phyloP scores from a whole-genome alignment of 2,113 vertebrate species.

The Leptocoma aspasia region DNA sequence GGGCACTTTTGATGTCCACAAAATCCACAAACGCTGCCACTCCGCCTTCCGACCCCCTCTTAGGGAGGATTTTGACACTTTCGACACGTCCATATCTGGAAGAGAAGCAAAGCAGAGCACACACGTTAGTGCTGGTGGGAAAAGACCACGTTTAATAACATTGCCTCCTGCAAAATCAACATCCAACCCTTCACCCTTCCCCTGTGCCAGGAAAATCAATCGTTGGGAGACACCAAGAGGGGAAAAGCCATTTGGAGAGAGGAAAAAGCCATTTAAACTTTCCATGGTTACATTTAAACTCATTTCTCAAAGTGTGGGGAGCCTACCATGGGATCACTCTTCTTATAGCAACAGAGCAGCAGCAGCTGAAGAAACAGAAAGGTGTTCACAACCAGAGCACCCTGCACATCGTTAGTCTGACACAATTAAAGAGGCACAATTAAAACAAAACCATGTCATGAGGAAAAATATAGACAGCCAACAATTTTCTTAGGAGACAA shows the following conservation, averaged over 20 bases:
- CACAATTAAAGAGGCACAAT: neutral
- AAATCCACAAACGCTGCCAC: slow-evolving; percentile 99
- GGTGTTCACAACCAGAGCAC: neutral
- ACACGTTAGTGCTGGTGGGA: neutral
- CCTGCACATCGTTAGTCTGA: neutral
- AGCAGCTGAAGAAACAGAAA: neutral
- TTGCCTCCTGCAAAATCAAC: neutral
- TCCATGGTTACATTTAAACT: neutral
- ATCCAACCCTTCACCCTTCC: neutral
- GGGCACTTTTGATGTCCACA: slow-evolving; percentile 99
- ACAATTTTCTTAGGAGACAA: neutral
- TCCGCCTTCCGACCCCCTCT: slow-evolving; percentile 95
- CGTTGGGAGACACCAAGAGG: rapidly evolving
- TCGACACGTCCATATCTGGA: slow-evolving; percentile 97
- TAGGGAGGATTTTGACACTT: slow-evolving; percentile 98
- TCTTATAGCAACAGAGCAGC: neutral
- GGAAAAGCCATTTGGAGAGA: neutral
- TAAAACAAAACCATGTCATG: slow-evolving; percentile 9
- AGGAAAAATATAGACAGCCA: neutral
- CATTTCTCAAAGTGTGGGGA: neutral
- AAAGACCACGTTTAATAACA: neutral
- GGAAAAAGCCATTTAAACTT: neutral
- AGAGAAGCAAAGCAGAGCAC: slow-evolving; percentile 54
- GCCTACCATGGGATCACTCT: neutral
- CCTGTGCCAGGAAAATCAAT: neutral